A percentile compares a stretch with the other conserved stretches of the same genome.
Evolutionary conservation across 1,140 invertebrate species (phyloP).

Genomic region (Drosophila sulfurigaster): DNA sequence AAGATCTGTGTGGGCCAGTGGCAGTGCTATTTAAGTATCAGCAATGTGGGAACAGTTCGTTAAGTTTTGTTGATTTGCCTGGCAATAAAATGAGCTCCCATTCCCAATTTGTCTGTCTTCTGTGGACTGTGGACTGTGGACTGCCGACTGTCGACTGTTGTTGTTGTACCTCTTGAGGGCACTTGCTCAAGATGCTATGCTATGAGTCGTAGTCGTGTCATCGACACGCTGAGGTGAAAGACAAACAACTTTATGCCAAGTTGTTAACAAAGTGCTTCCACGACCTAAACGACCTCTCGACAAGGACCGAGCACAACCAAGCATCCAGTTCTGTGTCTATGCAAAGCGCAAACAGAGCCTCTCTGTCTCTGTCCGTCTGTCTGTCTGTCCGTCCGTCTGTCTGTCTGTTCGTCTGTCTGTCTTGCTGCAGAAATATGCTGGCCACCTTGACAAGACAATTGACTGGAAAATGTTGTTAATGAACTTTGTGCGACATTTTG

Average conservation of each 20-base stretch:
- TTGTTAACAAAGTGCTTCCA: constrained; percentile 75
- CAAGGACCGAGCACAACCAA: constrained; percentile 5
- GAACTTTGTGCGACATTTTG: constrained; percentile 81
- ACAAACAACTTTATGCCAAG: constrained; percentile 80
- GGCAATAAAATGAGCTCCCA: constrained; percentile 58
- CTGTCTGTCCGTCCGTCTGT: neutral
- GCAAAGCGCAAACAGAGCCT: constrained; percentile 61
- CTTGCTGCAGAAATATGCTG: constrained; percentile 59
- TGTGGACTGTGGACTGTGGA: too few species aligned
- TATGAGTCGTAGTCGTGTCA: constrained; percentile 55
- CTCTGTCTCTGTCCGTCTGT: neutral
- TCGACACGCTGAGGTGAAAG: constrained; percentile 76
- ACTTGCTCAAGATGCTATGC: constrained; percentile 6
- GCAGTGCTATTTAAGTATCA: constrained; percentile 9
- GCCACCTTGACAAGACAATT: constrained; percentile 70
- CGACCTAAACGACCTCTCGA: constrained; percentile 55
- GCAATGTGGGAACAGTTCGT: constrained; percentile 61
- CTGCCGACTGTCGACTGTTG: neutral
- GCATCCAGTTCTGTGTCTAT: constrained; percentile 37
- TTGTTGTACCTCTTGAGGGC: constrained; percentile 1
- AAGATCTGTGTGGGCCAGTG: neutral
- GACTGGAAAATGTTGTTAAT: constrained; percentile 82
- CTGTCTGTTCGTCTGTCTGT: neutral
- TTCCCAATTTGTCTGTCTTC: too few species aligned
- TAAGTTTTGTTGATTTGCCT: constrained; percentile 71